Base-by-base conservation (phyloP, 2,888 invertebrate genomes). In the Lasioglossum morio region DNA sequence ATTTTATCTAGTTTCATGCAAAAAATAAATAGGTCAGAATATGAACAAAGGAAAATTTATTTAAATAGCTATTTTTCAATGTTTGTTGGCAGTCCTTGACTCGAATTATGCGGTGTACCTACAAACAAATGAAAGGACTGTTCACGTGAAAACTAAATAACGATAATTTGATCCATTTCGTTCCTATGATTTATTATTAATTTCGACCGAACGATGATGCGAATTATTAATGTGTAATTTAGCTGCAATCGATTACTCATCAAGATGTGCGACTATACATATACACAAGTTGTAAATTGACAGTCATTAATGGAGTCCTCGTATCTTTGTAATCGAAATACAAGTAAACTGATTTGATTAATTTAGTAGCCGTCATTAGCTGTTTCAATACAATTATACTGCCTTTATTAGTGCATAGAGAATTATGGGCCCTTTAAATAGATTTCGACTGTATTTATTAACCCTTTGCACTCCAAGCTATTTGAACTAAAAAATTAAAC, bases 141-240 rank as follows among this genome's bases (percentile, higher is more conserved):
- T 66, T 34, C 23, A 34, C 66, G 19, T 34, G 34, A 19, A 34
- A 66, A 19, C 19, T 19, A 66, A 30, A 63, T 63, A 63, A 63
- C 30, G 60, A 30, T 63, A 66, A 66, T 66, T 34, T 1, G 19
- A 30, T 27, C 4, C 19, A n/a, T 34, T 27, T n/a, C n/a, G 2
- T 27, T 30, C n/a, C 37, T 16, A 19, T 23, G 16, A 5, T 48
- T 66, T 48, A 27, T 30, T 66, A 46, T 46, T 66, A 46, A 48
- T 74, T 74, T 79, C 63, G 46, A 19, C 14, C 27, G 16, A 16
- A 63, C 16, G 30, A 4, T 40, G 46, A 27, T 48, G 4, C 46
- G 4, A 46, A 72, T 72, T 37, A n/a, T 66, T 66, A 66, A 27
- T 19, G 16, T 74, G 48, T 72, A 70, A 81, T 77, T 77, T 23